Base-by-base conservation (phyloP, 2,797 vertebrate species). In the Hippoglossus hippoglossus region DNA sequence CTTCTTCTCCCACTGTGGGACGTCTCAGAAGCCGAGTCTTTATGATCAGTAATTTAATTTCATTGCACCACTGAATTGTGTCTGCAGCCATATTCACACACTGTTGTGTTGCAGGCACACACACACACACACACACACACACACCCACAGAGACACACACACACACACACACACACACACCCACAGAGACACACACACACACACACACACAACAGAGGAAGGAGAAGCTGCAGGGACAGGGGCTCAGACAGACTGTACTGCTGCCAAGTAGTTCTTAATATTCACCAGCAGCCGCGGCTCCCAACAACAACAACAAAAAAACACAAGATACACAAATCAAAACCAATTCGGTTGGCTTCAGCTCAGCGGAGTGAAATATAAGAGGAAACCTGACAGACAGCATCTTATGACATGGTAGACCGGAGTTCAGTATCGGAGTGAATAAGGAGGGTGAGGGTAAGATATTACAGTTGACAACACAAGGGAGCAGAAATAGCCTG, bases 401-500 rank as follows among this genome's bases (percentile, higher is more conserved):
- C 67, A 74, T 83, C 85, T 80, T 68, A 88, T 87, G 80, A 85
- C 79, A 90, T 58, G 79, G 56, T 77, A 82, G 82, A 81, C 62
- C 87, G 75, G 80, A 86, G 80, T 85, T 84, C 56, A 76, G 68
- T 67, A 68, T 74, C 74, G 79, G 76, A 84, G 80, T 67, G 81
- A 84, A 82, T 58, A 74, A 73, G 69, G 54, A 82, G 69, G 81
- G 52, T 46, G 69, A 72, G 79, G 84, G 71, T 66, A 75, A 74
- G 83, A 87, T 85, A 89, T 85, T 82, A 80, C 75, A 80, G 86
- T 60, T 81, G 87, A 90, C 86, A 90, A 83, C 83, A 87, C 71
- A 36, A 60, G 80, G 75, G 82, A 88, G 81, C 86, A 87, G 68
- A 87, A 88, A 86, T 87, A 89, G 88, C 87, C 85, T 53, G 61